Conservation (phyloP, 2,797 vertebrate genomes). For the Rhodeus uyekii region DNA sequence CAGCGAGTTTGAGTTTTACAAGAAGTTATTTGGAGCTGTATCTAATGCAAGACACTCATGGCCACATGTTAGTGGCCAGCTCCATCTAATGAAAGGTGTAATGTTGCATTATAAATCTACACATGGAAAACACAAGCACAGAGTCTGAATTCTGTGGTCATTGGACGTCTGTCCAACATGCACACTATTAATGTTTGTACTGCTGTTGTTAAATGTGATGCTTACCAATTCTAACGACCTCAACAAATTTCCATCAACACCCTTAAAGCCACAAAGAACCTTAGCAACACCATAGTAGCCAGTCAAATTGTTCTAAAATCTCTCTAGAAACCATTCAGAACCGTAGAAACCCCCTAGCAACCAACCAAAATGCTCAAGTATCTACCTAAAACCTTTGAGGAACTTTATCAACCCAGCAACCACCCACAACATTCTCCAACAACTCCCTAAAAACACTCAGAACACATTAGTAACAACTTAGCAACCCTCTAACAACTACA, state of each 20-base stretch:
- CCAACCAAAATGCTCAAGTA: neutral
- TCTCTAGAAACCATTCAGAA: neutral
- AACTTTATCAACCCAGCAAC: neutral
- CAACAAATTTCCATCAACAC: too few species aligned
- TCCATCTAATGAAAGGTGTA: constrained; percentile 51
- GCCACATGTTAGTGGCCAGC: constrained; percentile 63
- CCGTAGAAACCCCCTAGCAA: neutral
- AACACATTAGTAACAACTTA: too few species aligned
- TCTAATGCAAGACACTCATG: constrained; percentile 43
- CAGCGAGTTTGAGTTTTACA: constrained; percentile 66
- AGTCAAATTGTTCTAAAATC: neutral
- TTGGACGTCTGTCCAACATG: neutral
- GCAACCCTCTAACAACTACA: neutral
- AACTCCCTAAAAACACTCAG: neutral
- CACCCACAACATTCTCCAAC: neutral
- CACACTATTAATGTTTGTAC: constrained; percentile 7
- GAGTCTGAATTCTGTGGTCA: constrained; percentile 22
- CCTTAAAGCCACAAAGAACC: too few species aligned
- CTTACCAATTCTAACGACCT: neutral
- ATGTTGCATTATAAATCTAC: constrained; percentile 52
- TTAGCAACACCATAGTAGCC: neutral
- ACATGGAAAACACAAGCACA: constrained; percentile 30
- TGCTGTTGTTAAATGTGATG: neutral
- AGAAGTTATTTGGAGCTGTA: constrained; percentile 61
- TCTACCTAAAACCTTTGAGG: neutral